Conservation (phyloP, 2,113 vertebrate species). For the Archilochus colubris region DNA sequence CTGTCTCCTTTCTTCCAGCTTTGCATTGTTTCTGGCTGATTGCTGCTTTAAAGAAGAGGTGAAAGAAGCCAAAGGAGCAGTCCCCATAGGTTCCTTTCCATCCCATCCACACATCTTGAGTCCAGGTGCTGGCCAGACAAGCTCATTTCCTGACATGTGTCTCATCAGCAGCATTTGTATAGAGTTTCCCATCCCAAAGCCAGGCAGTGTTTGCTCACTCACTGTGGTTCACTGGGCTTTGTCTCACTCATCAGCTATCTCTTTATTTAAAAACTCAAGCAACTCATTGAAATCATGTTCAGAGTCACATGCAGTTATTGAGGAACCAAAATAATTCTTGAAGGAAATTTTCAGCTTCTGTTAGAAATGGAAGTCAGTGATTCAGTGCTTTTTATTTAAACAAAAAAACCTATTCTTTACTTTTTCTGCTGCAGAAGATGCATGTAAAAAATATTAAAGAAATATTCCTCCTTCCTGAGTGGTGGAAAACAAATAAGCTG, state of each 20-base stretch:
- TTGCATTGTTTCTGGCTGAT: background rate
- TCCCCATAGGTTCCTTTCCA: background rate
- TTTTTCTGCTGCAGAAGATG: background rate
- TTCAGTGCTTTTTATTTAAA: background rate
- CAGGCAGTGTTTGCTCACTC: background rate
- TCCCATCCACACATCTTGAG: background rate
- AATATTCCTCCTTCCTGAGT: background rate
- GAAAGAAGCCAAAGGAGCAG: background rate
- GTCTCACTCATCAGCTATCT: background rate
- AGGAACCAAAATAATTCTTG: background rate
- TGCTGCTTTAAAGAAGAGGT: background rate
- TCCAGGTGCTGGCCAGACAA: conserved; percentile 27
- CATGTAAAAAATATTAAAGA: background rate
- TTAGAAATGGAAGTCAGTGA: background rate
- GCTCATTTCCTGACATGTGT: background rate
- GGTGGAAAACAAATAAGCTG: background rate
- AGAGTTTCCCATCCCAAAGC: background rate
- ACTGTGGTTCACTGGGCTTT: background rate
- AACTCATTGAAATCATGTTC: background rate
- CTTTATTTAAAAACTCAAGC: background rate
- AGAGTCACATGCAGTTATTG: background rate
- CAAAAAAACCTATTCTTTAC: background rate
- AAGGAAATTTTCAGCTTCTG: background rate
- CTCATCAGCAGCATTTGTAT: background rate
- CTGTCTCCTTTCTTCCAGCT: background rate